phyloP scores from a whole-genome alignment of 2,113 vertebrate genomes.

The Vanacampus margaritifer region DNA sequence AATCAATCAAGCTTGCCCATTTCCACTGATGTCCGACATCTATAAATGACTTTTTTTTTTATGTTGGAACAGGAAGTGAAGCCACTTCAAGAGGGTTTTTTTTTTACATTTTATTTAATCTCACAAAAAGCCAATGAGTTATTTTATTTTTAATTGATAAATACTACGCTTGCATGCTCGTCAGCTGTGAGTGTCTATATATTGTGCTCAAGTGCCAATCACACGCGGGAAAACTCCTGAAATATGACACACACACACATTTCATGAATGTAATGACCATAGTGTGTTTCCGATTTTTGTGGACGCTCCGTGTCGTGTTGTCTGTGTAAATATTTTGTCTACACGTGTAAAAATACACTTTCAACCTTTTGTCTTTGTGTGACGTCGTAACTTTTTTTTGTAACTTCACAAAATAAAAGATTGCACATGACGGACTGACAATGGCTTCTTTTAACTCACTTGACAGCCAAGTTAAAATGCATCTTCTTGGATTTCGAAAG shows the following conservation, averaged over 20 bases:
- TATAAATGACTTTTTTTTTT: too few species aligned
- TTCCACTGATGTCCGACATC: too few species aligned
- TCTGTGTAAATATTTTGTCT: conserved; percentile 56
- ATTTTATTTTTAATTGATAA: neutral
- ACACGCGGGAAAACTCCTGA: conserved; percentile 14
- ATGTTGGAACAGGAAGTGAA: too few species aligned
- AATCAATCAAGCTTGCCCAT: neutral
- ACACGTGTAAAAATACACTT: conserved; percentile 58
- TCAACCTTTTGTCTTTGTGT: conserved; percentile 18
- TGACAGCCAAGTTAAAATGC: too few species aligned
- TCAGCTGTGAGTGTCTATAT: conserved; percentile 53
- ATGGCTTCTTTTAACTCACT: too few species aligned
- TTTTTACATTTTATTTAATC: neutral
- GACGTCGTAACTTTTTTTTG: neutral
- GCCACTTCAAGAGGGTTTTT: too few species aligned
- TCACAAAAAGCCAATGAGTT: neutral
- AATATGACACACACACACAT: conserved; percentile 30
- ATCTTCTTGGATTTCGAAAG: too few species aligned
- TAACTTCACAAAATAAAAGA: conserved; percentile 43
- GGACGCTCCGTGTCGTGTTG: conserved; percentile 59
- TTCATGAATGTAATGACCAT: conserved; percentile 36
- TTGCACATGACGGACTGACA: conserved; percentile 28
- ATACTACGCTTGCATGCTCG: conserved; percentile 56
- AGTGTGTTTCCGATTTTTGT: conserved; percentile 39
- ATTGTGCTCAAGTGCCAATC: conserved; percentile 54